Conservation (phyloP, 2,797 vertebrate genomes). For the Acipenser ruthenus region DNA sequence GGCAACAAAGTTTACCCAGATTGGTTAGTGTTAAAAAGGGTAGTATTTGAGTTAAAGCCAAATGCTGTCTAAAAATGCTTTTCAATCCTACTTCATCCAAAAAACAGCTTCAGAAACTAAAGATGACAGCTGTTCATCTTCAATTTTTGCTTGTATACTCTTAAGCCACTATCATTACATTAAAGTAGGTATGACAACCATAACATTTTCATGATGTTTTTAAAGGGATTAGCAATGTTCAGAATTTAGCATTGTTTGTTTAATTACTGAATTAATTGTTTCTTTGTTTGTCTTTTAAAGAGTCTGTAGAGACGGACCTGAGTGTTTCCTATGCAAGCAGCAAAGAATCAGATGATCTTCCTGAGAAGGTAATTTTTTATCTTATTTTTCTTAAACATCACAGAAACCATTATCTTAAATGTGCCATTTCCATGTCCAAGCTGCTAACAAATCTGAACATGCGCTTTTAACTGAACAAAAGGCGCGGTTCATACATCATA, state of each 20-base stretch:
- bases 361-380: conserved; percentile 41
- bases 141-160: not conserved
- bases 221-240: conserved; percentile 18
- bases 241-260: not conserved
- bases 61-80: too few relatives aligned
- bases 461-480: not conserved
- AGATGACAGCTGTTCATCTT: conserved; percentile 1
- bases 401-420: too few relatives aligned
- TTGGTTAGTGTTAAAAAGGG: too few relatives aligned
- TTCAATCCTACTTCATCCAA: too few relatives aligned
- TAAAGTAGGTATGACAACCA: not conserved
- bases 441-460: not conserved
- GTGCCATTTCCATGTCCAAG: too few relatives aligned
- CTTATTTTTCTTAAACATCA: too few relatives aligned
- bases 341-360: conserved; percentile 37
- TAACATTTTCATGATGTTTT: not conserved
- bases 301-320: conserved; percentile 25
- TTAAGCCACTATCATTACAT: not conserved
- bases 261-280: not conserved
- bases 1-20: too few relatives aligned
- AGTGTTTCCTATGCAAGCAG: conserved; percentile 21
- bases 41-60: too few relatives aligned
- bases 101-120: too few relatives aligned
- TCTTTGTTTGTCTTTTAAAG: conserved; percentile 9
- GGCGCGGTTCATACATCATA: conserved; percentile 18